Conservation (phyloP, 2,113 vertebrate species). For the Pyrgilauda ruficollis region DNA sequence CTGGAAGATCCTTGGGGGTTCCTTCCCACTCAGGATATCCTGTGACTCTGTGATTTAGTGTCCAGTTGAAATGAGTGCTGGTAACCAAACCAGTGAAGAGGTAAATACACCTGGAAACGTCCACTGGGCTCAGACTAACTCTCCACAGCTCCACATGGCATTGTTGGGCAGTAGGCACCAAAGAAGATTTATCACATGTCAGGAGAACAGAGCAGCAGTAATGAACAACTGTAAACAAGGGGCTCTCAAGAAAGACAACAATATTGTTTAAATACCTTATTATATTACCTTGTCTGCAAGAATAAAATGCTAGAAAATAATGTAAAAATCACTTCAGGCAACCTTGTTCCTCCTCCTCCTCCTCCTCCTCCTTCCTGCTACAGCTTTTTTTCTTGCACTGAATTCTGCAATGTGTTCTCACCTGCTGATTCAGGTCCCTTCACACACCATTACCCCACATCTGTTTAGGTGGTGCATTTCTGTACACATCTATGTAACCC, state of each 20-base stretch:
- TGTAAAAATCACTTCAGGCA: neutral
- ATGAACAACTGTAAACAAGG: neutral
- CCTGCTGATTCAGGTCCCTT: neutral
- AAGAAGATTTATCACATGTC: neutral
- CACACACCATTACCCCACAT: neutral
- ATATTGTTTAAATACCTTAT: neutral
- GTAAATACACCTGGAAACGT: neutral
- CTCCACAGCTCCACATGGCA: neutral
- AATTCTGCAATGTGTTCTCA: neutral
- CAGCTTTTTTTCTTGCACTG: neutral
- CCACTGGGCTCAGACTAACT: neutral
- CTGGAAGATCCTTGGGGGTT: rapidly evolving
- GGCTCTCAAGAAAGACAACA: neutral
- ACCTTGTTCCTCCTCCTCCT: neutral
- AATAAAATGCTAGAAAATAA: neutral
- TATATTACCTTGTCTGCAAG: neutral
- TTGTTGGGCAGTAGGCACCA: neutral
- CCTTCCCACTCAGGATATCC: rapidly evolving
- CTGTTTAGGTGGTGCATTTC: neutral
- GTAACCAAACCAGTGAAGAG: neutral
- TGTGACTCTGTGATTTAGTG: neutral
- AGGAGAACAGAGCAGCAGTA: neutral
- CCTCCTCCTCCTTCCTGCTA: neutral
- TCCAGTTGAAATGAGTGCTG: neutral
- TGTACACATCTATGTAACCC: neutral